Evolutionary conservation across 2,797 vertebrate species (phyloP), one percentile per base, ranked within the genome.

Genomic region (Hylomyscus alleni): DNA sequence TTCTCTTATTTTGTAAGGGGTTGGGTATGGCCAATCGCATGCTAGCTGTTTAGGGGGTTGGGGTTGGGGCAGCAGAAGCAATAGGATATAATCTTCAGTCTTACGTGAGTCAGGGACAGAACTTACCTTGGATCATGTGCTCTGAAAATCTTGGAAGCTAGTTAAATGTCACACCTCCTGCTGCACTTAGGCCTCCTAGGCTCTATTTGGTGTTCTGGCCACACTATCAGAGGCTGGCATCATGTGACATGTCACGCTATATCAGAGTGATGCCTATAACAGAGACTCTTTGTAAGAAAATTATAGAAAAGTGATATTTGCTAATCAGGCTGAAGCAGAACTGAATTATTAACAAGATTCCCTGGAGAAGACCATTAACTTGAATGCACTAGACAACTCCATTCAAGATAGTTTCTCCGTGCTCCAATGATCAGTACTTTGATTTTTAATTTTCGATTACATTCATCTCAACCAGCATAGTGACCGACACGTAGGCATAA

Each of bases 361-460:
- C 56, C 56, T 90, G 40, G 82, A 93, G 78, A 86, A 44, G 44
- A 24, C 83, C 85, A 56, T 54, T 77, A 89, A 72, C 31, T 81
- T 67, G 65, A 87, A 58, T 40, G 75, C 0, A 1, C 40, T 58
- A 91, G 78, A 50, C 78, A 54, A 31, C 50, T 78, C 73, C 12
- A 37, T 20, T 69, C 56, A 82, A 89, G 69, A 34, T 62, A 60
- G 56, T 69, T 72, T 95, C 62, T 24, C 20, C 26, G 22, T 75
- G n/a, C 7, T 52, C 50, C 34, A 72, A 26, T 84, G 50, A 26
- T 56, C 40, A 56, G 50, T 14, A 10, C 3, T 88, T 84, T 77
- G 31, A 24, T 54, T 58, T 92, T 85, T 56, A 40, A 65, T 78
- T 69, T 67, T 76, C 37, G 89, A 3, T 0, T 69, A 37, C 13